A percentile compares a stretch with the other conserved stretches of the same genome.
These are phyloP conservation scores for Chrysolina americana DNA, from an alignment of 2,888 invertebrate species.

Conservation along the genomic window DNA sequence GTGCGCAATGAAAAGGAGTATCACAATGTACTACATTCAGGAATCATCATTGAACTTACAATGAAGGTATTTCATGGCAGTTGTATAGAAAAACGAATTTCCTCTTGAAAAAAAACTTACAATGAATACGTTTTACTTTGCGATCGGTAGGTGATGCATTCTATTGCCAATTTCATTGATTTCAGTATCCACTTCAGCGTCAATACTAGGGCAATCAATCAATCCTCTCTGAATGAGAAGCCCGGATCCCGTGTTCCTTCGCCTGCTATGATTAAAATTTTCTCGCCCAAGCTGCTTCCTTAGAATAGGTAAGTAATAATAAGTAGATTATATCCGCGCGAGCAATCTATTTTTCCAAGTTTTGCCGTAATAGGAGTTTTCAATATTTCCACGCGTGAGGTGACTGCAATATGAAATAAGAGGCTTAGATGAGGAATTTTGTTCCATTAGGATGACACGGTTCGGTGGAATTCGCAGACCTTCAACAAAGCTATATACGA, in stretches of 20 bases:
- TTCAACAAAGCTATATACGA: neutral
- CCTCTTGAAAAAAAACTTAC: no score
- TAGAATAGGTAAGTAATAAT: neutral
- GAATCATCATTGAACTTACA: no score
- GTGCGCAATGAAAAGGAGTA: no score
- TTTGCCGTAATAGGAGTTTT: neutral
- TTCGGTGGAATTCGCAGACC: neutral
- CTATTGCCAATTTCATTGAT: no score
- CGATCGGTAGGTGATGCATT: no score
- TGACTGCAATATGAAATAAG: neutral
- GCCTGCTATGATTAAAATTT: neutral
- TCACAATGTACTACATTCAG: no score
- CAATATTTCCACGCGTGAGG: constrained; percentile 2
- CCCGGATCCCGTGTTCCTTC: neutral
- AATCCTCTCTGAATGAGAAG: neutral
- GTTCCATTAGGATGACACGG: neutral
- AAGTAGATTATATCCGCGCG: constrained; percentile 6
- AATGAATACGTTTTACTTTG: no score
- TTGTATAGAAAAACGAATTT: no score
- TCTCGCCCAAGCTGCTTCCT: neutral
- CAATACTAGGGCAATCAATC: no score
- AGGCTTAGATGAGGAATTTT: neutral
- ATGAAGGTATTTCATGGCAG: no score
- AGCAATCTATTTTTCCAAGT: neutral
- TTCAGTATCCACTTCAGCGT: no score